Evolutionary conservation across 2,888 invertebrate genomes (phyloP).

Genomic region (Agriotes lineatus): DNA sequence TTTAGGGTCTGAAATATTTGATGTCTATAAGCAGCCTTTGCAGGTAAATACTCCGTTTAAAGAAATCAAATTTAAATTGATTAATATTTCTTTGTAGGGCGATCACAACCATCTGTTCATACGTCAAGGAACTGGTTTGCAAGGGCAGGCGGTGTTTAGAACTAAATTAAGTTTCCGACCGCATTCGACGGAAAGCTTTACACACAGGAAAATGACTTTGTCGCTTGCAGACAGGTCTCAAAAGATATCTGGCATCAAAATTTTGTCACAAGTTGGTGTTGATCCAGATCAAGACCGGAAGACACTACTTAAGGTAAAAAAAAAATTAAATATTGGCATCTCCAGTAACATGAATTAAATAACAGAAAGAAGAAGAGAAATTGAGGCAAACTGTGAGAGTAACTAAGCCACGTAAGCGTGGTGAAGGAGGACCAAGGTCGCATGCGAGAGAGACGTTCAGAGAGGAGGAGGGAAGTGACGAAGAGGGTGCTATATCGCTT

Average conservation of each 20-base stretch:
- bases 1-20: slow-evolving; percentile 97
- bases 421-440: slow-evolving; percentile 59
- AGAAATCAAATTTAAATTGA: too few species aligned
- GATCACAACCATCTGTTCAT: slow-evolving; percentile 99
- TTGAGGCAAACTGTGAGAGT: slow-evolving; percentile 87
- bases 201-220: slow-evolving; percentile 98
- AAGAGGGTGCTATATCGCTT: slow-evolving; percentile 92
- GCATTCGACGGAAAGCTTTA: slow-evolving; percentile 98
- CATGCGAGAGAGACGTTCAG: slow-evolving; percentile 68
- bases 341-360: too few species aligned
- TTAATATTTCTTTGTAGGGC: slow-evolving; percentile 71
- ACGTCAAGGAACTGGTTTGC: slow-evolving; percentile 96
- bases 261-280: slow-evolving; percentile 91
- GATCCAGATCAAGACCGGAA: slow-evolving; percentile 95
- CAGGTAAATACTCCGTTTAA: slow-evolving; percentile 69
- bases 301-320: slow-evolving; percentile 88
- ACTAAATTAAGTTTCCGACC: slow-evolving; percentile 98
- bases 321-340: too few species aligned
- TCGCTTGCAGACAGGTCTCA: slow-evolving; percentile 95
- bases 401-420: slow-evolving; percentile 53
- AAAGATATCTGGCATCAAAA: slow-evolving; percentile 95
- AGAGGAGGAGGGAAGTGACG: slow-evolving; percentile 91
- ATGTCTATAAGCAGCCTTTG: slow-evolving; percentile 93
- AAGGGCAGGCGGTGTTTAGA: slow-evolving; percentile 97
- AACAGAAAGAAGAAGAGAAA: slow-evolving; percentile 95